A percentile compares a stretch with the other conserved stretches of the same genome.
Evolutionary conservation across 1,140 invertebrate species (phyloP).

Genomic region (Carposina sasakii): DNA sequence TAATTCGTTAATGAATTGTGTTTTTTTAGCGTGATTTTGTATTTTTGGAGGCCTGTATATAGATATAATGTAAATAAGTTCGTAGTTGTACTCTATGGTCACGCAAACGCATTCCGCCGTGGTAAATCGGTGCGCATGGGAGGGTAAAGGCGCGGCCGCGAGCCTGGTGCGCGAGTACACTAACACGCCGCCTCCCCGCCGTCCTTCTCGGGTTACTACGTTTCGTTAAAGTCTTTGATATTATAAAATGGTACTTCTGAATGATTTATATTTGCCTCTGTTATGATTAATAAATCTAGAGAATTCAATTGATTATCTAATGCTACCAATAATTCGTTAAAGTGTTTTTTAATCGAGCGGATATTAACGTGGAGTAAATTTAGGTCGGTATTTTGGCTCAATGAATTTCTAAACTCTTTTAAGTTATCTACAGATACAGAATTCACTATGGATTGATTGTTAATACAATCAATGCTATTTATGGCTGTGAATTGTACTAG

Average conservation of each 20-base stretch:
- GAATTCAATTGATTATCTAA: background rate
- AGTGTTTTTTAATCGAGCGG: conserved; percentile 14
- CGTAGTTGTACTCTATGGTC: background rate
- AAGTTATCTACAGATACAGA: background rate
- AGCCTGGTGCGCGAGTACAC: conserved; percentile 3
- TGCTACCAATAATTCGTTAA: conserved; percentile 9
- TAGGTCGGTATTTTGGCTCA: background rate
- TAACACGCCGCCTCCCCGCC: conserved; percentile 9
- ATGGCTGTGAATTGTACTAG: no score
- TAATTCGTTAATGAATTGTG: background rate
- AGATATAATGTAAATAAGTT: background rate
- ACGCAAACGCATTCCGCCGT: conserved; percentile 1
- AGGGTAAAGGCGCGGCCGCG: background rate
- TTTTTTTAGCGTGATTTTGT: background rate
- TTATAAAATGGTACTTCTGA: conserved; percentile 5
- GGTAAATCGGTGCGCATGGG: background rate
- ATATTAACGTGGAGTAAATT: conserved; percentile 9
- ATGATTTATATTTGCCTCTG: conserved; percentile 15
- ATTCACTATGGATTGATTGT: background rate
- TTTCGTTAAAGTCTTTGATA: conserved; percentile 1
- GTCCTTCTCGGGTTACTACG: conserved; percentile 3
- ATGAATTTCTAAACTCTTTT: background rate
- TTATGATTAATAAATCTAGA: conserved; percentile 15
- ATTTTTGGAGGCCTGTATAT: conserved; percentile 7
- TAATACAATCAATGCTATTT: no score